These are phyloP conservation scores for Coenonympha glycerion DNA, from an alignment of 2,888 invertebrate genomes.

Conservation along the genomic window DNA sequence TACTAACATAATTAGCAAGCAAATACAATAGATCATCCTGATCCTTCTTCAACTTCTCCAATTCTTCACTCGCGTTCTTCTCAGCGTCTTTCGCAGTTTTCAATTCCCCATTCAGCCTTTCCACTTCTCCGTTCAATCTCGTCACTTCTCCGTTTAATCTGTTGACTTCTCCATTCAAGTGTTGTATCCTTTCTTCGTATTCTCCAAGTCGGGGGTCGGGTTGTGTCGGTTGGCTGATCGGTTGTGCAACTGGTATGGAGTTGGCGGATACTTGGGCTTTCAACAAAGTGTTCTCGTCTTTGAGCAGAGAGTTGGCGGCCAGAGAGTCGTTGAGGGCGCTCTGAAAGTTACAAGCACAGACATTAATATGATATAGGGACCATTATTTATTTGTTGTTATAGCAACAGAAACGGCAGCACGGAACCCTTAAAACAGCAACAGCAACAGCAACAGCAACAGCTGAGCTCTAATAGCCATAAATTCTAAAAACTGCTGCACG, in stretches of 20 bases:
- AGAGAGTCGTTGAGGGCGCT: constrained; percentile 78
- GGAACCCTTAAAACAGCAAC: too few species aligned
- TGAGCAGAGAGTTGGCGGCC: constrained; percentile 82
- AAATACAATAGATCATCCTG: constrained; percentile 95
- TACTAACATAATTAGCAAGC: constrained; percentile 87
- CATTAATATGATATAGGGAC: too few species aligned
- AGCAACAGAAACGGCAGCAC: too few species aligned
- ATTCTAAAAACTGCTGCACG: too few species aligned
- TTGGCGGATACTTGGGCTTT: constrained; percentile 81
- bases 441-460: too few species aligned
- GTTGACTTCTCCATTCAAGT: constrained; percentile 37
- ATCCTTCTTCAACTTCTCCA: constrained; percentile 85
- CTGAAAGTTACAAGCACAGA: constrained; percentile 39
- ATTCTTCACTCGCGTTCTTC: constrained; percentile 51
- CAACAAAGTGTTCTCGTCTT: constrained; percentile 90
- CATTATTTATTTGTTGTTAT: too few species aligned
- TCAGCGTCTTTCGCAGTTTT: constrained; percentile 36
- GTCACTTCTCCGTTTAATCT: constrained; percentile 37
- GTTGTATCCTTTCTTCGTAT: constrained; percentile 37
- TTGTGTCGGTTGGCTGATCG: background rate
- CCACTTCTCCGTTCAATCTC: constrained; percentile 35
- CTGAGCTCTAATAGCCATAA: too few species aligned
- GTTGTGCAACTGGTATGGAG: constrained; percentile 20
- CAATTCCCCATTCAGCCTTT: constrained; percentile 35
- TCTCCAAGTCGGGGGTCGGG: constrained; percentile 29